These are phyloP conservation scores for Orthosia gothica DNA, from an alignment of 2,888 invertebrate species.

Conservation along the genomic window DNA sequence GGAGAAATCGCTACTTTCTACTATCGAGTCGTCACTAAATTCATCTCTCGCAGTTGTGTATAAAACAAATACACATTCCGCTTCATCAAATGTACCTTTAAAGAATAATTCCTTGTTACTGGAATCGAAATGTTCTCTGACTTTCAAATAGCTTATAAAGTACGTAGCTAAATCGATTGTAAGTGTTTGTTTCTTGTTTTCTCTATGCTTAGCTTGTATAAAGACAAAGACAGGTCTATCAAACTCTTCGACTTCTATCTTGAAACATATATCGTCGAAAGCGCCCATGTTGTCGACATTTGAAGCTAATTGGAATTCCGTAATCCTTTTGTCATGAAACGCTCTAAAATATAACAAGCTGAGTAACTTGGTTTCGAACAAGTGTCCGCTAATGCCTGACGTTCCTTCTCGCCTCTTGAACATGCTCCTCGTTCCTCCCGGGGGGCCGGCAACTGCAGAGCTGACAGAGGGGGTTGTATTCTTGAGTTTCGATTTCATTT, in stretches of 20 bases:
- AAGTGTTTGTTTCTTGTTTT: not conserved
- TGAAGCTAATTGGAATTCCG: not conserved
- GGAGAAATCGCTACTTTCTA: not conserved
- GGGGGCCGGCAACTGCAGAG: too few relatives aligned
- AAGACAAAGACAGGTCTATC: not conserved
- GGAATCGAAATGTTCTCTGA: not conserved
- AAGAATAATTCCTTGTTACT: not conserved
- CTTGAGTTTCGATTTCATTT: too few relatives aligned
- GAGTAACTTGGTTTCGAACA: not conserved
- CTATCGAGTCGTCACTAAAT: too few relatives aligned
- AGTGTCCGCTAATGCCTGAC: constrained; percentile 5
- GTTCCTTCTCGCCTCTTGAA: constrained; percentile 3
- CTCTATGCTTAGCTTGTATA: constrained; percentile 8
- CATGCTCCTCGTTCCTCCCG: not conserved
- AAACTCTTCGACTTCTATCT: not conserved
- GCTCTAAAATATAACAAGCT: constrained; percentile 15
- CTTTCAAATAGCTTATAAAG: constrained; percentile 1
- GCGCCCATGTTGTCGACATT: constrained; percentile 3
- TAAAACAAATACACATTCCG: not conserved
- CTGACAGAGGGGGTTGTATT: too few relatives aligned
- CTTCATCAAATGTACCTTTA: not conserved
- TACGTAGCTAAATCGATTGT: not conserved
- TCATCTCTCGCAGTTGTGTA: constrained; percentile 10
- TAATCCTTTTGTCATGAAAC: not conserved
- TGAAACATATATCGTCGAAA: constrained; percentile 6